Base-by-base conservation (phyloP, 2,797 vertebrate genomes). In the Neosilurus mollespiculum region DNA sequence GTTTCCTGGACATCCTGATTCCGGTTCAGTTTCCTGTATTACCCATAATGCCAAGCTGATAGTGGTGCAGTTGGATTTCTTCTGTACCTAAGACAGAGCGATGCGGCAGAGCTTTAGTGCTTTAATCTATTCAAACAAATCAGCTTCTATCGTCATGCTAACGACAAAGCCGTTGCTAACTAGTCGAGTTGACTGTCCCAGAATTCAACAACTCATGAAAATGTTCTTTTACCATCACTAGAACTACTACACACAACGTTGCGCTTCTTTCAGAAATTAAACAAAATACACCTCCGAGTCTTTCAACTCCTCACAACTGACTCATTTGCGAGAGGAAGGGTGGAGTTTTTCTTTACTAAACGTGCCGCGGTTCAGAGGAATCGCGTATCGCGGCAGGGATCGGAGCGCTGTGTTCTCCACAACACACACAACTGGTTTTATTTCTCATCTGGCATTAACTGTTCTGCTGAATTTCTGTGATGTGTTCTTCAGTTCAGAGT, bases 391-490 rank as follows among this genome's bases (percentile, higher is more conserved):
- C 18, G 3, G 15, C 43, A 43, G 4, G 70, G 16, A 4, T 24
- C 5, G 70, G n/a, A 54, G 20, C 7, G 49, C 49, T 16, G 2
- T 9, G 1, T 7, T 10, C 9, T 37, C 51, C 10, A 24, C 49
- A 30, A 67, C 78, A 54, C 4, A 22, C 37, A 54, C 4, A 22
- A n/a, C n/a, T 24, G 15, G 9, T 49, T 62, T 58, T 80, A 82
- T 61, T 85, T 61, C 22, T 61, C 14, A 5, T 88, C 59, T 85
- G 85, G 87, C 82, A 83, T 90, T 88, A 81, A 78, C 85, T 89
- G 83, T 81, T 82, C 85, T 88, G 84, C 81, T 82, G 84, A 78
- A 87, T 81, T 83, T 88, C 84, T 89, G 82, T 86, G 84, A 87
- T 59, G 78, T 80, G 76, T 43, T 86, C 81, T 82, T 53, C 51